Evolutionary conservation across 2,797 vertebrate genomes (phyloP).

Genomic region (Myripristis murdjan): DNA sequence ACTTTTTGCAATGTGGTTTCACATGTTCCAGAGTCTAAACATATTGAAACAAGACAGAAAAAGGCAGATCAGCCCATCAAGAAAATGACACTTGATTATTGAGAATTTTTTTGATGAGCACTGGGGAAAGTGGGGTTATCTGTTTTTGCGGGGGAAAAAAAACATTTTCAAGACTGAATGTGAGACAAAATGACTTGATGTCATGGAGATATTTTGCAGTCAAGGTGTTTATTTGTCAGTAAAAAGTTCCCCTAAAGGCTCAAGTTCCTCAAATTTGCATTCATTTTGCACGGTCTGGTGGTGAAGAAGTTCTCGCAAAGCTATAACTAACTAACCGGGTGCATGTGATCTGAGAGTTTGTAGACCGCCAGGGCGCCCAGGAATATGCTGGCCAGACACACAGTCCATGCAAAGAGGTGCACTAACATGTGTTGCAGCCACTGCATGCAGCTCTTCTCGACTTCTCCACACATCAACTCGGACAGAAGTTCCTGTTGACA

Average conservation of each 20-base stretch:
- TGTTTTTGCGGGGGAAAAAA: too few species aligned
- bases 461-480: slow-evolving; percentile 62
- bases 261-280: neutral
- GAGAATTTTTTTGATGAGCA: too few species aligned
- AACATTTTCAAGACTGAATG: too few species aligned
- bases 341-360: slow-evolving; percentile 62
- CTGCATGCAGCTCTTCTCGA: slow-evolving; percentile 41
- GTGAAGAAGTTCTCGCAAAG: neutral
- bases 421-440: slow-evolving; percentile 31
- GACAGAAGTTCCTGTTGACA: slow-evolving; percentile 88
- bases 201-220: too few species aligned
- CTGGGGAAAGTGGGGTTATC: too few species aligned
- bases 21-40: too few species aligned
- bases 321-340: slow-evolving; percentile 38
- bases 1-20: too few species aligned
- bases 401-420: slow-evolving; percentile 79
- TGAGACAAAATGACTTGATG: too few species aligned
- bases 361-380: slow-evolving; percentile 73
- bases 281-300: neutral
- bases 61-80: too few species aligned
- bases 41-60: too few species aligned
- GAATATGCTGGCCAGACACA: slow-evolving; percentile 73
- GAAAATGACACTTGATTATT: too few species aligned
- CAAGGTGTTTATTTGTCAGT: neutral
- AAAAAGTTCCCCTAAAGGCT: neutral